Conservation (phyloP, 2,113 vertebrate genomes). For the Tupaia tana region DNA sequence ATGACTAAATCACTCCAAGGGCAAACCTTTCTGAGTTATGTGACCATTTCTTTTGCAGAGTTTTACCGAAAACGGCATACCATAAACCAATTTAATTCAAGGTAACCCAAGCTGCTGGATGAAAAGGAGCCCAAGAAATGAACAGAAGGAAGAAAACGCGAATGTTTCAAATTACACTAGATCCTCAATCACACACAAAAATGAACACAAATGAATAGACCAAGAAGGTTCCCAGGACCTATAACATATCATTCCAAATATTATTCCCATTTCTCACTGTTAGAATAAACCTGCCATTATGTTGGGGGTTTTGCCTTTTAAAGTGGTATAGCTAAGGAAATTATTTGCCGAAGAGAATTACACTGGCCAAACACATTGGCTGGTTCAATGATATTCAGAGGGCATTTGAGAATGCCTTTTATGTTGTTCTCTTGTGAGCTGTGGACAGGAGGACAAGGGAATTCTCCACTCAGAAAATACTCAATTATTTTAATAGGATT, state of each 20-base stretch:
- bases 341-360: slow-evolving; percentile 30
- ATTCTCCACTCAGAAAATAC: slow-evolving; percentile 84
- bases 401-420: slow-evolving; percentile 76
- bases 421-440: slow-evolving; percentile 60
- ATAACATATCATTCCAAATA: slow-evolving; percentile 48
- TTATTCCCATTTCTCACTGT: slow-evolving; percentile 48
- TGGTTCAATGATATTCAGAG: slow-evolving; percentile 76
- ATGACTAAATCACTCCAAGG: slow-evolving; percentile 82
- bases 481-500: slow-evolving; percentile 89
- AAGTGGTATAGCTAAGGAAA: not conserved
- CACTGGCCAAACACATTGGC: not conserved
- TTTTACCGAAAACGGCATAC: slow-evolving; percentile 54
- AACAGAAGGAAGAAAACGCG: not conserved
- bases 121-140: not conserved
- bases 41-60: slow-evolving; percentile 54
- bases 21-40: slow-evolving; percentile 77
- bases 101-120: slow-evolving; percentile 53
- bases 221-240: slow-evolving; percentile 54
- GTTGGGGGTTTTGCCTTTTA: not conserved
- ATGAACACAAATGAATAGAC: slow-evolving; percentile 62
- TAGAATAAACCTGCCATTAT: slow-evolving; percentile 53
- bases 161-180: slow-evolving; percentile 47
- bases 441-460: slow-evolving; percentile 75
- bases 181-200: slow-evolving; percentile 62
- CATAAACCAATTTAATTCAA: slow-evolving; percentile 70